Percentiles rank a stretch among this genome's conserved stretches.
phyloP scores from a whole-genome alignment of 35 echinoderm and acorn worm genomes.

The Strongylocentrotus purpuratus region DNA sequence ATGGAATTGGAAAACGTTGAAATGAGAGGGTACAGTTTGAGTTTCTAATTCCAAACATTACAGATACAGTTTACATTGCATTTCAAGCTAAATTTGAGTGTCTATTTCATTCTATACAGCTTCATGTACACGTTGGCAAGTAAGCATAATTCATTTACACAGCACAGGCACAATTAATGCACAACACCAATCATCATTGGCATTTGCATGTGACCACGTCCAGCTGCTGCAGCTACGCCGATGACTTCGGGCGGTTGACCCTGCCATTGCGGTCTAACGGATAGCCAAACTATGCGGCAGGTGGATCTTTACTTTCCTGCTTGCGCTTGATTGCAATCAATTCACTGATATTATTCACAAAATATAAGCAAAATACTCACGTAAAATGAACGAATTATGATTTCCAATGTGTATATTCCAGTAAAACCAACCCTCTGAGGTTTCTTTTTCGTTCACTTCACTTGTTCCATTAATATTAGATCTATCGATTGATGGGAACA shows the following conservation, averaged over 20 bases:
- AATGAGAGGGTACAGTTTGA: too few relatives aligned
- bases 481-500: not conserved
- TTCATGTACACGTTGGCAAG: too few relatives aligned
- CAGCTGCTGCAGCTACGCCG: not conserved
- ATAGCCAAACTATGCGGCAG: not conserved
- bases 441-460: conserved; percentile 6
- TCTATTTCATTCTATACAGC: not conserved
- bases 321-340: not conserved
- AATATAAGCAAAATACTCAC: not conserved
- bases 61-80: too few relatives aligned
- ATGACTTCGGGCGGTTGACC: not conserved
- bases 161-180: too few relatives aligned
- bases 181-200: too few relatives aligned
- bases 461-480: conserved; percentile 22
- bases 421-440: not conserved
- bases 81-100: not conserved
- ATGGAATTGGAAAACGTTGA: too few relatives aligned
- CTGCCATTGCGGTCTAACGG: not conserved
- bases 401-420: not conserved
- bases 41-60: too few relatives aligned
- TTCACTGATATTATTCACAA: not conserved
- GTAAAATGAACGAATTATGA: not conserved
- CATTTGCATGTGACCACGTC: not conserved
- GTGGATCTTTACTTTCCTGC: not conserved
- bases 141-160: too few relatives aligned